phyloP scores from a whole-genome alignment of 2,888 invertebrate genomes.

The Troides helena region DNA sequence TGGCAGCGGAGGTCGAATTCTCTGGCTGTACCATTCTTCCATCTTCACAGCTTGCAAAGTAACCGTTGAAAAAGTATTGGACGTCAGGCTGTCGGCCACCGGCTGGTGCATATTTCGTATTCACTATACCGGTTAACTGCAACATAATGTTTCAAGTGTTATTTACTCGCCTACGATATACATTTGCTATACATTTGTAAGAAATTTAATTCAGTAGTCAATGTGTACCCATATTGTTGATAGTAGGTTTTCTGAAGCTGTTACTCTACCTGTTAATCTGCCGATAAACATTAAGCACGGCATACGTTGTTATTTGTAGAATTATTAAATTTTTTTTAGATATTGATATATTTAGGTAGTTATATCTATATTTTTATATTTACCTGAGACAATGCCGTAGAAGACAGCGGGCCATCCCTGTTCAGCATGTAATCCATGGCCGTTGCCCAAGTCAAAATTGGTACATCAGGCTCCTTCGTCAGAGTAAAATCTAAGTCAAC shows the following conservation, averaged over 20 bases:
- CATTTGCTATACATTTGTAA: too few species aligned
- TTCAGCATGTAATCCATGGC: slow-evolving; percentile 82
- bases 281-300: too few species aligned
- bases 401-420: slow-evolving; percentile 82
- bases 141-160: neutral
- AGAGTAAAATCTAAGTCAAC: slow-evolving; percentile 80
- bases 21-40: slow-evolving; percentile 63
- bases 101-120: slow-evolving; percentile 80
- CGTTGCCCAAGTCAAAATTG: slow-evolving; percentile 81
- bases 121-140: slow-evolving; percentile 81
- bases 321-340: too few species aligned
- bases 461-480: slow-evolving; percentile 70
- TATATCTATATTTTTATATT: neutral
- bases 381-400: slow-evolving; percentile 84
- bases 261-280: too few species aligned
- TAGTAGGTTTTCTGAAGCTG: too few species aligned
- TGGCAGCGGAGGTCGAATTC: slow-evolving; percentile 46
- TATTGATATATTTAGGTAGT: too few species aligned
- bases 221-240: too few species aligned
- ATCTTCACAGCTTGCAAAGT: slow-evolving; percentile 81
- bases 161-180: too few species aligned
- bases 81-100: slow-evolving; percentile 82
- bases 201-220: too few species aligned
- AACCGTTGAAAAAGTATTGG: slow-evolving; percentile 84
- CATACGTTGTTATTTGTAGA: too few species aligned